phyloP scores from a whole-genome alignment of 1,140 invertebrate species.

The Aradophagus sp. region DNA sequence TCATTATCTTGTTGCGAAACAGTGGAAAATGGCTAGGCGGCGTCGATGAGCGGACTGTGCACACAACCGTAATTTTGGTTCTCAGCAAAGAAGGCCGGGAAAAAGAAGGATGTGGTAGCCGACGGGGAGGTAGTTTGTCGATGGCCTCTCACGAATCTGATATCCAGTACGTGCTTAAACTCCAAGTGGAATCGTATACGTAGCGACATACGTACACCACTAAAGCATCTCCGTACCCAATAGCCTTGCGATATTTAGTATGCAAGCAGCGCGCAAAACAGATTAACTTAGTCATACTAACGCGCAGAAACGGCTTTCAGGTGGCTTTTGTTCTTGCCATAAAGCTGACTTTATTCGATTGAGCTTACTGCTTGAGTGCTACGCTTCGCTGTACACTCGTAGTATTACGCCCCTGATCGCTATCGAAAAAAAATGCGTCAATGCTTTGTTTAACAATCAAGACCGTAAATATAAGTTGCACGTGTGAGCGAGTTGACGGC shows the following conservation, averaged over 20 bases:
- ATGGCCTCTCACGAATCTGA: constrained; percentile 53
- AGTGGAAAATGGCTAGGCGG: too few species aligned
- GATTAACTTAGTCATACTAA: constrained; percentile 60
- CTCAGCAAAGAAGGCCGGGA: constrained; percentile 19
- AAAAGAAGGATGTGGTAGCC: constrained; percentile 10
- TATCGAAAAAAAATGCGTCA: too few species aligned
- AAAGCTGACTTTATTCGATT: constrained; percentile 59
- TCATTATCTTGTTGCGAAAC: too few species aligned
- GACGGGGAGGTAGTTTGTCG: constrained; percentile 49
- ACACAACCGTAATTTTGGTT: constrained; percentile 20
- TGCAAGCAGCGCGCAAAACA: constrained; percentile 58
- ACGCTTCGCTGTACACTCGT: constrained; percentile 31
- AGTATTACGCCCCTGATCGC: too few species aligned
- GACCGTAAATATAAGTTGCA: too few species aligned
- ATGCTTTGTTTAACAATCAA: too few species aligned
- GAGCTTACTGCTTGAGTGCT: constrained; percentile 51
- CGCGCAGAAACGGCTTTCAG: constrained; percentile 56
- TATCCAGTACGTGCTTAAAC: constrained; percentile 57
- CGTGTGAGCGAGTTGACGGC: too few species aligned
- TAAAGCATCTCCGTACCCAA: constrained; percentile 52
- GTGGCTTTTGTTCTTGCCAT: constrained; percentile 57
- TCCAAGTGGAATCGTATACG: constrained; percentile 37
- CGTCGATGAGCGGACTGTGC: too few species aligned
- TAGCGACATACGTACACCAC: constrained; percentile 44
- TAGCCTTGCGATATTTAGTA: constrained; percentile 46